These are phyloP conservation scores for Salminus brasiliensis DNA, from an alignment of 2,113 vertebrate genomes.

Conservation along the genomic window DNA sequence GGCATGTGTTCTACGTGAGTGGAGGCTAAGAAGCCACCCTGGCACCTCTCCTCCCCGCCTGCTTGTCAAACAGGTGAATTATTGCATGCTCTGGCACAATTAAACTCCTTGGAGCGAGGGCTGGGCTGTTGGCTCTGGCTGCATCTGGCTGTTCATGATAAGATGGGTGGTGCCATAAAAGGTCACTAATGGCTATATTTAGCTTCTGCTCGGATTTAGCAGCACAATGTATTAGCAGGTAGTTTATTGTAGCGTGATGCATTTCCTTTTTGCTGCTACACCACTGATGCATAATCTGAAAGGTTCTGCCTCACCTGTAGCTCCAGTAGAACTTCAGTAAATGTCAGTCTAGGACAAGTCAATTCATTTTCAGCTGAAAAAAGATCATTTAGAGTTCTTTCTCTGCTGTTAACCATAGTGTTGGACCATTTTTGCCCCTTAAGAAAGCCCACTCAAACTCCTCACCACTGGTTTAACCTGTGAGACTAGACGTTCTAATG, in stretches of 20 bases:
- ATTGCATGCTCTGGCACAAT: conserved; percentile 17
- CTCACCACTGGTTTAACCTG: too few relatives aligned
- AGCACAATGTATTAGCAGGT: background rate
- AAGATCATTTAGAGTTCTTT: too few relatives aligned
- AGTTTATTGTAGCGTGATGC: background rate
- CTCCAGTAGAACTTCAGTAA: background rate
- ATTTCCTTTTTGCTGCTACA: too few relatives aligned
- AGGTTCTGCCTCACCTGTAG: background rate
- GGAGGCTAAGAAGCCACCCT: background rate
- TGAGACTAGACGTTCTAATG: too few relatives aligned
- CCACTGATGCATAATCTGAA: too few relatives aligned
- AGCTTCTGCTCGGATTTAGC: background rate
- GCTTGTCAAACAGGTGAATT: conserved; percentile 49
- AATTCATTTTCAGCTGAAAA: too few relatives aligned
- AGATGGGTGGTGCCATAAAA: conserved; percentile 28
- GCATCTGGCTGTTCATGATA: conserved; percentile 58
- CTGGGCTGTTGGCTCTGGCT: conserved; percentile 8
- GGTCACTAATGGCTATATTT: conserved; percentile 44
- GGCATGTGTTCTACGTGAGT: background rate
- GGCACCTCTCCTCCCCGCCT: background rate
- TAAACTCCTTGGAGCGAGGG: conserved; percentile 11
- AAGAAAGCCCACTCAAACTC: too few relatives aligned
- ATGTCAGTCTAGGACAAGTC: too few relatives aligned
- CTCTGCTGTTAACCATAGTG: too few relatives aligned
- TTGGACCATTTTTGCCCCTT: too few relatives aligned